These are phyloP conservation scores for Perodicticus potto DNA, from an alignment of 2,797 vertebrate species.

Conservation along the genomic window DNA sequence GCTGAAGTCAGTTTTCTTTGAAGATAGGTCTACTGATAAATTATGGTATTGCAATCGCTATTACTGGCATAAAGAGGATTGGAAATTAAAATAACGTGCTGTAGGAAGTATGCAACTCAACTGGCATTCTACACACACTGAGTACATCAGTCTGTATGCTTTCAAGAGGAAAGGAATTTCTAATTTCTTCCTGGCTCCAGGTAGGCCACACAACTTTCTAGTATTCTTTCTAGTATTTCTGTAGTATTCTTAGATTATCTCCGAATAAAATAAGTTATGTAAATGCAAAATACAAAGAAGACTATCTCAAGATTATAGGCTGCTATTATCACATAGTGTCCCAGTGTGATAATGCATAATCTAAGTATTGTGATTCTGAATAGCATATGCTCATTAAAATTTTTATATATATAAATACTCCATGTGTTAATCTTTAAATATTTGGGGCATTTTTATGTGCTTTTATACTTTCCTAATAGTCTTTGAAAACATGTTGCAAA, in stretches of 20 bases:
- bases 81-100: conserved; percentile 13
- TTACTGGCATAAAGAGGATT: not conserved
- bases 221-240: too few relatives aligned
- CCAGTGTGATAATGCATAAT: conserved; percentile 28
- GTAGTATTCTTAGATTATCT: not conserved
- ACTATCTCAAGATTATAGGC: conserved; percentile 45
- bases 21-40: not conserved
- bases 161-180: not conserved
- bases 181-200: not conserved
- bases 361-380: conserved; percentile 43
- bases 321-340: not conserved
- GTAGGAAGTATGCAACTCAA: not conserved
- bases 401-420: not conserved
- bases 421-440: conserved; percentile 41
- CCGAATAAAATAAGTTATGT: conserved; percentile 47
- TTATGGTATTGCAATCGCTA: not conserved
- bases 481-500: conserved; percentile 69
- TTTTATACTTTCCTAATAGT: conserved; percentile 57
- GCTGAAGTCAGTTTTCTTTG: not conserved
- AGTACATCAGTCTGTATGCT: not conserved
- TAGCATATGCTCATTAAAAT: conserved; percentile 49
- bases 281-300: conserved; percentile 57
- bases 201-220: not conserved
- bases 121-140: not conserved
- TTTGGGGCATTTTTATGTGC: conserved; percentile 8